phyloP scores from a whole-genome alignment of 2,797 vertebrate genomes.

The Tenualosa thibaudeaui region DNA sequence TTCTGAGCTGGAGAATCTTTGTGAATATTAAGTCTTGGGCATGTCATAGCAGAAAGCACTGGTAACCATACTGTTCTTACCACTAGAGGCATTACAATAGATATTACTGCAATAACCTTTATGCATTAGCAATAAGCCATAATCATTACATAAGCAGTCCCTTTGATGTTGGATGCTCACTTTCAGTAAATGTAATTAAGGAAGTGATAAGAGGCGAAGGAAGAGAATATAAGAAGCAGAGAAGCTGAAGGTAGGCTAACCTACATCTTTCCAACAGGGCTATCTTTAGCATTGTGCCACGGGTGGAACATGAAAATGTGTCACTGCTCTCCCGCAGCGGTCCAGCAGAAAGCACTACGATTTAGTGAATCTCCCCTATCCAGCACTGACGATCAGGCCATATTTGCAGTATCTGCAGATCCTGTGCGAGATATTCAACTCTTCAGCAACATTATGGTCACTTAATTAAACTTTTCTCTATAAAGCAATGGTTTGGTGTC shows the following conservation, averaged over 20 bases:
- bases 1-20: neutral
- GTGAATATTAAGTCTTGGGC: neutral
- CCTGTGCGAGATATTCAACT: too few species aligned
- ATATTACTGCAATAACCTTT: neutral
- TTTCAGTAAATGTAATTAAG: neutral
- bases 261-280: neutral
- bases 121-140: neutral
- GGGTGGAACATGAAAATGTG: neutral
- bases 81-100: neutral
- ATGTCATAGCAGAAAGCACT: neutral
- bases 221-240: neutral
- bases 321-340: neutral
- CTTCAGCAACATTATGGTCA: neutral
- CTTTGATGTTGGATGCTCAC: neutral
- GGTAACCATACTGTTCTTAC: neutral
- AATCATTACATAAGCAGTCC: neutral
- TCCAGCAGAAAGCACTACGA: neutral
- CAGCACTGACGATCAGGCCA: too few species aligned
- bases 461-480: neutral
- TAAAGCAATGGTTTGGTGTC: neutral
- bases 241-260: neutral
- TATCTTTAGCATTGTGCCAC: neutral
- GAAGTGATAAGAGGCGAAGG: neutral
- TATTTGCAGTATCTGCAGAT: too few species aligned
- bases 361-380: neutral